These are phyloP conservation scores for Caenorhabditis afra DNA, from an alignment of 2,888 invertebrate species.

Conservation along the genomic window DNA sequence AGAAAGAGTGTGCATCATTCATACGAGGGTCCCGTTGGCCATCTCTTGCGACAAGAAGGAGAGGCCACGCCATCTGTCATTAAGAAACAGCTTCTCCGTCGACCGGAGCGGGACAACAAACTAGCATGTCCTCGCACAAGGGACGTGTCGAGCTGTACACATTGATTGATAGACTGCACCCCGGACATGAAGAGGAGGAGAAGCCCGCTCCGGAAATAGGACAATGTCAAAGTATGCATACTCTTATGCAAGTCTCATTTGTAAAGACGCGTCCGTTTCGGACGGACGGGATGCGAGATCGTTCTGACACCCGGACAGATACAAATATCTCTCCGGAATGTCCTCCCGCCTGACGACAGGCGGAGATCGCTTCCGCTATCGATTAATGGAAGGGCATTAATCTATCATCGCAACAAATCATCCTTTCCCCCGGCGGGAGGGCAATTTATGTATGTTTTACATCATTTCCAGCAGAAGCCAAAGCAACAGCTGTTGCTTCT, in stretches of 20 bases:
- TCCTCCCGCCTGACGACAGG: constrained; percentile 11
- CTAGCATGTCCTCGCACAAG: constrained; percentile 42
- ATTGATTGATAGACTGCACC: constrained; percentile 59
- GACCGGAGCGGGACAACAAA: constrained; percentile 31
- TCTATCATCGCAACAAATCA: constrained; percentile 58
- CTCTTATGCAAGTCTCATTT: constrained; percentile 49
- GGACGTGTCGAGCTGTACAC: constrained; percentile 34
- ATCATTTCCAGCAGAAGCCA: constrained; percentile 1
- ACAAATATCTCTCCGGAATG: constrained; percentile 17
- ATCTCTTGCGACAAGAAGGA: constrained; percentile 32
- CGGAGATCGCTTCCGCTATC: constrained; percentile 1
- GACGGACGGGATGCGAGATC: too few species aligned
- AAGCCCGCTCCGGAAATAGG: not conserved
- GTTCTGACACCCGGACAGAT: constrained; percentile 4
- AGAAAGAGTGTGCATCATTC: constrained; percentile 41
- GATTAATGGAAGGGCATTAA: constrained; percentile 39
- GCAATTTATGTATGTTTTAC: constrained; percentile 43
- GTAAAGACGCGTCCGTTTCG: not conserved
- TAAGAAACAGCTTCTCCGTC: constrained; percentile 60
- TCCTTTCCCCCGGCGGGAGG: constrained; percentile 13
- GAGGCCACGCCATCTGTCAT: constrained; percentile 58
- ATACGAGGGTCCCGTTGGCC: constrained; percentile 23
- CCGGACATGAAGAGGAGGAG: constrained; percentile 28
- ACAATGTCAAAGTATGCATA: constrained; percentile 50
- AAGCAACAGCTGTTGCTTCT: constrained; percentile 21